Percentiles rank a stretch among this genome's conserved stretches.
Conservation (phyloP, 2,113 vertebrate species). For the Alaudala cheleensis region DNA sequence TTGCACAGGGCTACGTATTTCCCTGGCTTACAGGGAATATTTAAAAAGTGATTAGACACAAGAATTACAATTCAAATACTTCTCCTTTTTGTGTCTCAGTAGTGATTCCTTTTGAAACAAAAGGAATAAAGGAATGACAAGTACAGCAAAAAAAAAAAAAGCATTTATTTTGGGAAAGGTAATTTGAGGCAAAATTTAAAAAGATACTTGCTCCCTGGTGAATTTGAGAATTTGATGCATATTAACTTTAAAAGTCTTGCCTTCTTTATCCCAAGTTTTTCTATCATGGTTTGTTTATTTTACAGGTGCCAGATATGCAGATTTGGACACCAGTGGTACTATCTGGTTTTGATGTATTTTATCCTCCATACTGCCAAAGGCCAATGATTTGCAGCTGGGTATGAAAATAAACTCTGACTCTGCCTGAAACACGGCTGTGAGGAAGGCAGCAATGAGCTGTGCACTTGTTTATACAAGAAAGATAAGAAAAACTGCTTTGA, state of each 20-base stretch:
- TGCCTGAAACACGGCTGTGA: background rate
- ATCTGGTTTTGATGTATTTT: background rate
- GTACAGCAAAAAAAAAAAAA: background rate
- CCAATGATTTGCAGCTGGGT: background rate
- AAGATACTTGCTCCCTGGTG: background rate
- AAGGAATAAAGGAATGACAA: background rate
- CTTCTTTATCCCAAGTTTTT: background rate
- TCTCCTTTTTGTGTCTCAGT: background rate
- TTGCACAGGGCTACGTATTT: background rate
- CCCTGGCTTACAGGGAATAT: background rate
- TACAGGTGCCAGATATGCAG: background rate
- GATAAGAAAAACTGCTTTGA: conserved; percentile 19
- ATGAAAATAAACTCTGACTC: background rate
- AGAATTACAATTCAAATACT: background rate
- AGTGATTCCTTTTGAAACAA: background rate
- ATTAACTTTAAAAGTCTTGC: background rate
- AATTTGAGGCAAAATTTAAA: background rate
- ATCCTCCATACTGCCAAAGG: background rate
- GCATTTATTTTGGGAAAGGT: background rate
- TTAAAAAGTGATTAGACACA: background rate
- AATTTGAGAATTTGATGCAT: background rate
- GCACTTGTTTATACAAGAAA: conserved; percentile 17
- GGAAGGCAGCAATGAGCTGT: background rate
- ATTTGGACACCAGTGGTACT: background rate
- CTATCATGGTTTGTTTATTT: background rate